Evolutionary conservation across 2,113 vertebrate genomes (phyloP).

Genomic region (Corythaixoides concolor): DNA sequence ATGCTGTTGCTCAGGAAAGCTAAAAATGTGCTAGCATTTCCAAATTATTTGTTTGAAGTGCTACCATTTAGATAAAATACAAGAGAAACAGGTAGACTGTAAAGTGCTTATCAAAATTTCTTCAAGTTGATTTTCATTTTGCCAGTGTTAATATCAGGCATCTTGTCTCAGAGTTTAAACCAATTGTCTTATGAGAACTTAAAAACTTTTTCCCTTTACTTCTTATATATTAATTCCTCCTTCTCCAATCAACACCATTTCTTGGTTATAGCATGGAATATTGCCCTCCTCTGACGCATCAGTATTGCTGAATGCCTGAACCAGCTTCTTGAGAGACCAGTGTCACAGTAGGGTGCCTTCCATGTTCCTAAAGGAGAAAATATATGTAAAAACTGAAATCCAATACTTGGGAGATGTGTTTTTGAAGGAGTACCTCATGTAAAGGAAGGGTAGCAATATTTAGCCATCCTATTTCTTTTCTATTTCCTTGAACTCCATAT

Average conservation of each 20-base stretch:
- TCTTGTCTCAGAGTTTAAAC: neutral
- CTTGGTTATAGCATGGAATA: neutral
- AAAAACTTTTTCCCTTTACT: neutral
- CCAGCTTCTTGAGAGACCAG: neutral
- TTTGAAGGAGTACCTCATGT: neutral
- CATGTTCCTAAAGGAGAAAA: neutral
- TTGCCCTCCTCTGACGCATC: neutral
- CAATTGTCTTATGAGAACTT: neutral
- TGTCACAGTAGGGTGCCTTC: neutral
- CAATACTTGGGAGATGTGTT: neutral
- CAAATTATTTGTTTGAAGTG: neutral
- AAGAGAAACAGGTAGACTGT: neutral
- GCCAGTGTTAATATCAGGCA: neutral
- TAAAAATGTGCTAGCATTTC: neutral
- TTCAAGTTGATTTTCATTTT: slow-evolving; percentile 29
- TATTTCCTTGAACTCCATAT: neutral
- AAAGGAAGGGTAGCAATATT: neutral
- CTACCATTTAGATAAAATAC: neutral
- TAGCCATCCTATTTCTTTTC: neutral
- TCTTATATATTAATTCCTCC: neutral
- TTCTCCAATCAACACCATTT: neutral
- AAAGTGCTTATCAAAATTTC: neutral
- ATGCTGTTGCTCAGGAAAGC: neutral
- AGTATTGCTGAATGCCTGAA: neutral
- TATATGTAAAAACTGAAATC: neutral